phyloP scores from a whole-genome alignment of 2,113 vertebrate genomes.

The Hemiscyllium ocellatum region DNA sequence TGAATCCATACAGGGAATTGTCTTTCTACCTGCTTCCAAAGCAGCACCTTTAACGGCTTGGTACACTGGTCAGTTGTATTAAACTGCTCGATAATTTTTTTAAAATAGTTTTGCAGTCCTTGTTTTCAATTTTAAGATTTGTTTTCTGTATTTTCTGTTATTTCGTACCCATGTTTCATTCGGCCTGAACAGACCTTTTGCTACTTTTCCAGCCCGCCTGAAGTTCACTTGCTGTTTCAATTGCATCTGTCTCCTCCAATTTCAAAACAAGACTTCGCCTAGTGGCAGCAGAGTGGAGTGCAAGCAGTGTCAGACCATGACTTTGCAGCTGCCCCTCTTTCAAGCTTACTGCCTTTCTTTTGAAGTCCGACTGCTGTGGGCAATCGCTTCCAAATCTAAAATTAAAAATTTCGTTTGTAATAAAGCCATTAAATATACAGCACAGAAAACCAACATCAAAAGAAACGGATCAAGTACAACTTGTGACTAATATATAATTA shows the following conservation, averaged over 20 bases:
- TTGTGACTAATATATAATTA: neutral
- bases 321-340: neutral
- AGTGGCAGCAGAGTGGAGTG: neutral
- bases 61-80: too few species aligned
- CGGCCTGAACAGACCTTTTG: neutral
- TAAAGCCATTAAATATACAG: neutral
- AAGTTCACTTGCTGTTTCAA: neutral
- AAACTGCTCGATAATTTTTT: neutral
- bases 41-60: too few species aligned
- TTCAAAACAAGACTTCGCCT: slow-evolving; percentile 6
- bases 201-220: neutral
- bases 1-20: too few species aligned
- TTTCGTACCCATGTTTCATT: neutral
- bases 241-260: neutral
- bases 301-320: neutral
- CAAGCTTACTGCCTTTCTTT: neutral
- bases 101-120: neutral
- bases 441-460: neutral
- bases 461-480: too few species aligned
- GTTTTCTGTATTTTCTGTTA: neutral
- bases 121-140: neutral
- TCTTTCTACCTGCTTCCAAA: too few species aligned
- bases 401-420: neutral
- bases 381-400: neutral
- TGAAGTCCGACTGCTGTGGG: neutral